Conservation (phyloP, 2,113 vertebrate genomes). For the Ciconia boyciana region DNA sequence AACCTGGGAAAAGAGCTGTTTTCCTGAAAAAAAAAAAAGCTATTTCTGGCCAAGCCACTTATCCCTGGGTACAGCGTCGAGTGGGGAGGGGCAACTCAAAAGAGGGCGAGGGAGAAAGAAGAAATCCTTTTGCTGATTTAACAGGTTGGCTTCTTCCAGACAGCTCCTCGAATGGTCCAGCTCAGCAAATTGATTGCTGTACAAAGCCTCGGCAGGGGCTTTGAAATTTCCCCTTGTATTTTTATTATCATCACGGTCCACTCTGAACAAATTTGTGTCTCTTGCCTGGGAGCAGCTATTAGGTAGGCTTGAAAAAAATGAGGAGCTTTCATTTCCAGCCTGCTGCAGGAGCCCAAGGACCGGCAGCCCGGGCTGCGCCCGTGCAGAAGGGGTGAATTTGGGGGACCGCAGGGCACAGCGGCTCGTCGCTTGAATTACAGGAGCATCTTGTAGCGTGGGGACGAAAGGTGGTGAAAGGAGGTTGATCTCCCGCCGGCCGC, state of each 20-base stretch:
- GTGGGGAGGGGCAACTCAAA: neutral
- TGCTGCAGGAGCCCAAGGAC: neutral
- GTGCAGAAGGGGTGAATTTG: neutral
- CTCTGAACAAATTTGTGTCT: neutral
- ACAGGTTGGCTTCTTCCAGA: neutral
- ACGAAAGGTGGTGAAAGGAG: no score
- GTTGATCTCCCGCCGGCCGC: no score
- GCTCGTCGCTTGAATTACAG: neutral
- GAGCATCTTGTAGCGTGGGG: no score
- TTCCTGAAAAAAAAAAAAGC: neutral
- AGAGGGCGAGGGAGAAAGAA: neutral
- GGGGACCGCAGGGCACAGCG: rapidly evolving
- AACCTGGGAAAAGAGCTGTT: neutral
- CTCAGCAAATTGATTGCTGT: neutral
- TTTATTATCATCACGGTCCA: neutral
- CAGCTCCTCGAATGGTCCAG: neutral
- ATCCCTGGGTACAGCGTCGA: neutral
- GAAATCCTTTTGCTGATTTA: neutral
- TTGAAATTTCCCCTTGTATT: neutral
- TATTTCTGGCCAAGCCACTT: neutral
- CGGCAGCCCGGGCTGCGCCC: neutral
- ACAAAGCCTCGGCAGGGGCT: neutral
- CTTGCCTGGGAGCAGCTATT: constrained; percentile 8
- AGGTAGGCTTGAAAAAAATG: neutral
- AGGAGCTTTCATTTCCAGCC: neutral